Conservation (phyloP, 2,797 vertebrate species). For the Eulemur mongoz region DNA sequence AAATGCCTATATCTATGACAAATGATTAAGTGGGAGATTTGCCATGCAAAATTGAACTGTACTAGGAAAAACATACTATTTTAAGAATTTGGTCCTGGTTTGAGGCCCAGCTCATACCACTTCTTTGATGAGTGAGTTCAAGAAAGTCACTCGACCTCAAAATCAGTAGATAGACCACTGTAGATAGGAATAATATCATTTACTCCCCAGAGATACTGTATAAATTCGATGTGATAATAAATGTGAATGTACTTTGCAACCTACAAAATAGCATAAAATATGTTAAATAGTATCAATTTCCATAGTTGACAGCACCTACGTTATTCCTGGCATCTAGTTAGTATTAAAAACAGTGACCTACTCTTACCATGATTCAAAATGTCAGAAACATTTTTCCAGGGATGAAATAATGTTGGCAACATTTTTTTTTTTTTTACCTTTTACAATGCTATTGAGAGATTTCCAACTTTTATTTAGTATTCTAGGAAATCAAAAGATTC, state of each 20-base stretch:
- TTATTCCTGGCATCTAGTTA: background rate
- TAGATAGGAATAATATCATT: background rate
- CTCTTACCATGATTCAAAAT: slow-evolving; percentile 33
- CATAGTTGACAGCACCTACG: background rate
- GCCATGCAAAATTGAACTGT: background rate
- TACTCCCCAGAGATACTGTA: background rate
- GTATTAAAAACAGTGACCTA: slow-evolving; percentile 24
- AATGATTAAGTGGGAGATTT: background rate
- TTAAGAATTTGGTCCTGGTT: slow-evolving; percentile 9
- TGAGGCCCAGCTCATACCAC: background rate
- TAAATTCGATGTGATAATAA: slow-evolving; percentile 5
- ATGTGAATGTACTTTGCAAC: slow-evolving; percentile 16
- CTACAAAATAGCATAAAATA: background rate
- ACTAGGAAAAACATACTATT: background rate
- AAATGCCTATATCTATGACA: background rate
- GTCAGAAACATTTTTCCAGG: slow-evolving; percentile 8
- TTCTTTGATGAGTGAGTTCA: background rate
- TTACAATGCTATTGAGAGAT: background rate
- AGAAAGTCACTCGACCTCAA: background rate
- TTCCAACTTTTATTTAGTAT: background rate
- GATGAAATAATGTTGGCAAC: background rate
- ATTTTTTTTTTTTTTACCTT: background rate
- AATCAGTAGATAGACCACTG: background rate
- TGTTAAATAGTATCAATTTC: slow-evolving; percentile 11
- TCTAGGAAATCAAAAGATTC: background rate